Percentiles rank a stretch among this genome's conserved stretches.
Evolutionary conservation across 2,113 vertebrate genomes (phyloP).

Genomic region (Steatornis caripensis): DNA sequence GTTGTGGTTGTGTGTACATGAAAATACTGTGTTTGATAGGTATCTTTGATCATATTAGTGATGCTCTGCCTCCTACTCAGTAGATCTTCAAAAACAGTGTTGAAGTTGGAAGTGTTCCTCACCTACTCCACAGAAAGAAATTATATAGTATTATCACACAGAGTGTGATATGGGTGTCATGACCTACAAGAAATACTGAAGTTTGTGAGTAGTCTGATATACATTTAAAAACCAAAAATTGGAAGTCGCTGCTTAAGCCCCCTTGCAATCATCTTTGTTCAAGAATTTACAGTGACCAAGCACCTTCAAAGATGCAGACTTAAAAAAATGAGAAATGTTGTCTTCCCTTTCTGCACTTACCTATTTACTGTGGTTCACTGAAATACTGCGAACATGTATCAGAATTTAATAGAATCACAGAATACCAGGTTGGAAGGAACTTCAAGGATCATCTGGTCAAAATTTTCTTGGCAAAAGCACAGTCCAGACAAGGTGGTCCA

Average conservation of each 20-base stretch:
- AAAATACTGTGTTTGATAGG: background rate
- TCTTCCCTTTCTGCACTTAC: background rate
- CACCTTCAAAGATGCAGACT: background rate
- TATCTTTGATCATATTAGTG: background rate
- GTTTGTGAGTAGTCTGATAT: background rate
- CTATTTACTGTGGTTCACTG: background rate
- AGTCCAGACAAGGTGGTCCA: too few relatives aligned
- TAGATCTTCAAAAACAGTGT: background rate
- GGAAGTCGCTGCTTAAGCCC: background rate
- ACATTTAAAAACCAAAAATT: background rate
- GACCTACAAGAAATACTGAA: background rate
- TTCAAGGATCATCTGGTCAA: too few relatives aligned
- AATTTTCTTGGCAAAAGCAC: too few relatives aligned
- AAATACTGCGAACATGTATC: rapidly evolving
- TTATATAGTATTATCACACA: background rate
- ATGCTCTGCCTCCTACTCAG: background rate
- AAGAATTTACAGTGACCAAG: background rate
- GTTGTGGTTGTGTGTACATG: background rate
- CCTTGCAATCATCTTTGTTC: background rate
- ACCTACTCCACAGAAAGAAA: background rate
- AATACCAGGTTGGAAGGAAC: too few relatives aligned
- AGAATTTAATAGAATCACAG: background rate
- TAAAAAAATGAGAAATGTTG: background rate
- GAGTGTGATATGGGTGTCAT: background rate
- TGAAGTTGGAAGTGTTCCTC: background rate